Percentiles rank a stretch among this genome's conserved stretches.
These are phyloP conservation scores for Punctoribates punctum DNA, from an alignment of 2,888 invertebrate species.

Conservation along the genomic window DNA sequence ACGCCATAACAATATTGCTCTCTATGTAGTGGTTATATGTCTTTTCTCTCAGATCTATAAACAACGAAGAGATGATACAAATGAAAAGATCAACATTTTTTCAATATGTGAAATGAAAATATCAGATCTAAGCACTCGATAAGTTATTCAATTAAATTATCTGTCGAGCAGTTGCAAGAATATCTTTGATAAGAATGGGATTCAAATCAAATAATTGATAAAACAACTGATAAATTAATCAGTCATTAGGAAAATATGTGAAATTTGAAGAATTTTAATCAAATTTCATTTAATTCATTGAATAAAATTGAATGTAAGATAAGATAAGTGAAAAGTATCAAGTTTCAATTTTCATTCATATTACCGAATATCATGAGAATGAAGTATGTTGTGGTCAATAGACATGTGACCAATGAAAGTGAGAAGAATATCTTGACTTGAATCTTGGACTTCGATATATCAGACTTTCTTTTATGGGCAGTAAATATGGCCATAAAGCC, in stretches of 20 bases:
- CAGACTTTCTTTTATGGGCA: slow-evolving; percentile 36
- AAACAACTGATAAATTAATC: not conserved
- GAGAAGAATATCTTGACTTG: slow-evolving; percentile 34
- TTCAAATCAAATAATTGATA: no score
- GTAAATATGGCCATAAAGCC: slow-evolving; percentile 44
- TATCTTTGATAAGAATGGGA: not conserved
- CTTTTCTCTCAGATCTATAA: slow-evolving; percentile 31
- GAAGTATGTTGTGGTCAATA: slow-evolving; percentile 27
- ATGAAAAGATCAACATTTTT: no score
- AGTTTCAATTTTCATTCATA: no score
- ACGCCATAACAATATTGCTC: slow-evolving; percentile 30
- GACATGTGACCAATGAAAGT: slow-evolving; percentile 15
- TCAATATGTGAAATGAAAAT: not conserved
- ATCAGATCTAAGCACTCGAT: not conserved
- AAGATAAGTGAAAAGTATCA: no score
- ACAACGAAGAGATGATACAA: not conserved
- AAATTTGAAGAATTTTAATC: not conserved
- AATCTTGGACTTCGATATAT: slow-evolving; percentile 36
- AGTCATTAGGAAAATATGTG: not conserved
- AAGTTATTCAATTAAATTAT: no score
- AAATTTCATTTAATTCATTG: not conserved
- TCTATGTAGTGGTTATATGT: slow-evolving; percentile 37
- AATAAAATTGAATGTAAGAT: no score
- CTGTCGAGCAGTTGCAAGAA: no score
- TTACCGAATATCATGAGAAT: slow-evolving; percentile 35